Evolutionary conservation across 2,113 vertebrate genomes (phyloP).

Genomic region (Ictalurus furcatus): DNA sequence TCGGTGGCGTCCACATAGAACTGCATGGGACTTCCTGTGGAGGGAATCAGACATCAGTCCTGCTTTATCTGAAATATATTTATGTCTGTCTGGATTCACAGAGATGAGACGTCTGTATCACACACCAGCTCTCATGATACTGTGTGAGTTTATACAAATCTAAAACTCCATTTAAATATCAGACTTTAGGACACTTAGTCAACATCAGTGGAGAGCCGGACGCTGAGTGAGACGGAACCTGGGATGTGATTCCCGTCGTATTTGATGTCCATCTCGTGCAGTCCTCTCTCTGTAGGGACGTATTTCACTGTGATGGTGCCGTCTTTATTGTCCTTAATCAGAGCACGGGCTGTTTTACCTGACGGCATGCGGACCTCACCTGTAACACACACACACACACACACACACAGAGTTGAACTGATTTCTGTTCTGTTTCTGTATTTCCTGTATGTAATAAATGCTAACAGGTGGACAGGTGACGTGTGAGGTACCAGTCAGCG

Average conservation of each 20-base stretch:
- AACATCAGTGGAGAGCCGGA: background rate
- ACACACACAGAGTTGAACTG: background rate
- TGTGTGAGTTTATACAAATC: background rate
- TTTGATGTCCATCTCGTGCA: slow-evolving; percentile 98
- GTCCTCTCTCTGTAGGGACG: slow-evolving; percentile 86
- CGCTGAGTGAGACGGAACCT: slow-evolving; percentile 66
- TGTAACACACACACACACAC: slow-evolving; percentile 57
- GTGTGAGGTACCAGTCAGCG: slow-evolving; percentile 83
- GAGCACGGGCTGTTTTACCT: slow-evolving; percentile 85
- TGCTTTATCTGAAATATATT: background rate
- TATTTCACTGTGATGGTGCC: slow-evolving; percentile 93
- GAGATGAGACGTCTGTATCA: background rate
- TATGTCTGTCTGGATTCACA: background rate
- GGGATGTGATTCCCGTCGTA: slow-evolving; percentile 96
- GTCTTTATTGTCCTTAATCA: slow-evolving; percentile 92
- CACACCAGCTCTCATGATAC: background rate
- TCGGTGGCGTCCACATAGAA: slow-evolving; percentile 93
- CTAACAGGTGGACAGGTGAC: background rate
- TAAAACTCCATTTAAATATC: background rate
- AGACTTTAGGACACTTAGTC: background rate
- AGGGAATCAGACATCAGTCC: slow-evolving; percentile 7
- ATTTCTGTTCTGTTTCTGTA: background rate
- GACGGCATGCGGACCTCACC: slow-evolving; percentile 97
- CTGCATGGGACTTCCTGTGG: slow-evolving; percentile 88
- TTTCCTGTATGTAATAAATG: background rate